Evolutionary conservation across 2,888 invertebrate species (phyloP), one percentile per base, ranked within the genome.

Genomic region (Tetranychus piercei): DNA sequence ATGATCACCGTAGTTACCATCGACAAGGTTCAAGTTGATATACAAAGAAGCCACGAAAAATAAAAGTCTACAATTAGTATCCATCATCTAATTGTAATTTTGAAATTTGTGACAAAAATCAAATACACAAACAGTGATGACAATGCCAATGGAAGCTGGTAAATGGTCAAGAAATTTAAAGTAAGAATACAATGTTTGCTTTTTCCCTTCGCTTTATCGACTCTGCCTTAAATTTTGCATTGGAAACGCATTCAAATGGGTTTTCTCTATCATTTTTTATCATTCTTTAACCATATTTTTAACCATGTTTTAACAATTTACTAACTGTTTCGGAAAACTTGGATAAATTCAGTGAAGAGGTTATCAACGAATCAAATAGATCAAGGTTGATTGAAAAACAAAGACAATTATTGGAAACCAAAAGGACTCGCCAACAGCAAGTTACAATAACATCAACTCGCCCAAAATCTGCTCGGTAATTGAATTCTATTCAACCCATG

Each of bases 81-180:
- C 34, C 1, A 34, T 34, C 1, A 34, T 34, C 5, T 34, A 34
- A 34, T 34, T 34, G 34, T 34, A 34, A 34, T 34, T 34, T 34
- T 34, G 34, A 34, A 34, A 34, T 34, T 34, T 34, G 34, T 34
- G 34, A 34, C 34, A 34, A 34, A 34, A 34, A 34, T 55, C 9
- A 55, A 55, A 9, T 9, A 15, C 55, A 55, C 55, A 55, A 55
- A 6, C 7, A 55, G 15, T 15, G 11, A 71, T 71, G 71, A n/a
- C 71, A 20, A 23, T 71, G 34, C 43, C 15, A 20, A 22, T 34
- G 22, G 73, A 55, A 64, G 64, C 55, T 15, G 65, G 64, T n/a
- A 76, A 76, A 67, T 76, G 76, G 76, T 76, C 76, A 44, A 66
- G 76, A 74, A 76, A 76, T 75, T 70, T 76, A 71, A 76, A 72